Conservation (phyloP, 2,797 vertebrate species). For the Eulemur albifrons region DNA sequence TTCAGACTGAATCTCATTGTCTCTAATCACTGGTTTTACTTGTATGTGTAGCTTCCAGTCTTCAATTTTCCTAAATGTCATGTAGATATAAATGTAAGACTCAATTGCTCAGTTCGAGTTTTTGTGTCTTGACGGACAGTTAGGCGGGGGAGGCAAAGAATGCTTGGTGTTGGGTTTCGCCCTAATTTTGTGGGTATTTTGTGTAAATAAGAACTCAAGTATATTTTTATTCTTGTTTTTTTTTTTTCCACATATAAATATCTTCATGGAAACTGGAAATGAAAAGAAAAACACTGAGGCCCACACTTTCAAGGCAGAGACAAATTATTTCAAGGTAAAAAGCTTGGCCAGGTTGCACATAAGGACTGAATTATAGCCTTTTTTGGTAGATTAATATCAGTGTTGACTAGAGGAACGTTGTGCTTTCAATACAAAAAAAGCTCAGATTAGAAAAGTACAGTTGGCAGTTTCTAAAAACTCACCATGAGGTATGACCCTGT, state of each 20-base stretch:
- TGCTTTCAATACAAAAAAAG: background rate
- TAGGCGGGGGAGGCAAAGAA: constrained; percentile 51
- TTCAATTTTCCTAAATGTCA: constrained; percentile 74
- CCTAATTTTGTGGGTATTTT: constrained; percentile 73
- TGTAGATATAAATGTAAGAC: constrained; percentile 71
- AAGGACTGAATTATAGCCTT: constrained; percentile 29
- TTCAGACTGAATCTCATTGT: constrained; percentile 73
- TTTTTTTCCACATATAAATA: constrained; percentile 62
- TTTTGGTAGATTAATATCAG: constrained; percentile 44
- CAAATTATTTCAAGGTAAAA: constrained; percentile 51
- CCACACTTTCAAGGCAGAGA: constrained; percentile 47
- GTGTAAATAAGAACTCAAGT: constrained; percentile 58
- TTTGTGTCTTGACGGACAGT: constrained; percentile 61
- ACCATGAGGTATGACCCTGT: background rate
- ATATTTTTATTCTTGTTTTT: constrained; percentile 66
- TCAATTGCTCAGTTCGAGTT: constrained; percentile 54
- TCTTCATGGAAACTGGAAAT: constrained; percentile 53
- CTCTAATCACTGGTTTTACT: constrained; percentile 75
- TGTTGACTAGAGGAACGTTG: constrained; percentile 31
- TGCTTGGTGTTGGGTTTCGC: constrained; percentile 55
- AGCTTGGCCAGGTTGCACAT: background rate
- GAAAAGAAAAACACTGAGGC: constrained; percentile 59
- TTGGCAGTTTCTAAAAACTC: constrained; percentile 39
- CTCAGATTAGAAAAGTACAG: constrained; percentile 33
- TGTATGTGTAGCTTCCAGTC: constrained; percentile 64